These are phyloP conservation scores for Botrylloides violaceus DNA, from an alignment of 23 tunicate genomes.

Conservation along the genomic window DNA sequence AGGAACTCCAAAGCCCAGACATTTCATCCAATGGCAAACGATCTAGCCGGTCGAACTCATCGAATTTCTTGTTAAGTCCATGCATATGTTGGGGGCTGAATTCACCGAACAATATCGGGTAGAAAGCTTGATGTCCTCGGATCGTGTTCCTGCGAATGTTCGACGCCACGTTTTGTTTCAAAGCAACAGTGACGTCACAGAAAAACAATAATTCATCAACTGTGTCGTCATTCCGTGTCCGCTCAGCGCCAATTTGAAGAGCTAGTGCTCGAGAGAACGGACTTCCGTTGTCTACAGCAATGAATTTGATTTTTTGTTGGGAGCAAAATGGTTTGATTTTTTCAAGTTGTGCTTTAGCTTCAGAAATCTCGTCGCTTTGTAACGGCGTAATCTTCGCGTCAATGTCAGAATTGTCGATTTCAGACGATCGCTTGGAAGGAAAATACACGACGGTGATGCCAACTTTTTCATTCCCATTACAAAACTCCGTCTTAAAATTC, in stretches of 20 bases:
- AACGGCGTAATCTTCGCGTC: background rate
- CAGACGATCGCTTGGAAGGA: background rate
- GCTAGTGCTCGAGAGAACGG: slow-evolving; percentile 11
- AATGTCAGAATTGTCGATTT: background rate
- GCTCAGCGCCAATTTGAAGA: slow-evolving; percentile 11
- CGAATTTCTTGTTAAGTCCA: background rate
- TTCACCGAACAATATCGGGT: slow-evolving; percentile 16
- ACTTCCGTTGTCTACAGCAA: background rate
- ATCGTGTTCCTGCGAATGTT: slow-evolving; percentile 10
- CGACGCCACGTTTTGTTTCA: background rate
- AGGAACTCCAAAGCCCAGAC: slow-evolving; percentile 85
- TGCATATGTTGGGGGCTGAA: background rate
- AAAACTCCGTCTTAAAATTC: background rate
- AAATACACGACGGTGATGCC: background rate
- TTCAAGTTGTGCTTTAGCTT: background rate
- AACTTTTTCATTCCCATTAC: background rate
- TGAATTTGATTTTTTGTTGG: background rate
- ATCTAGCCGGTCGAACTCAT: slow-evolving; percentile 40
- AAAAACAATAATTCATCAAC: slow-evolving; percentile 4
- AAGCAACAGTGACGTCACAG: slow-evolving; percentile 13
- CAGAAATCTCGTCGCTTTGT: background rate
- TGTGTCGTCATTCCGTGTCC: background rate
- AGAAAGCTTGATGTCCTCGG: background rate
- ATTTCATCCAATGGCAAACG: slow-evolving; percentile 51
- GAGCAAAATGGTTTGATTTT: background rate